Conservation (phyloP, 1,140 invertebrate genomes). For the Trypoxylus dichotomus region DNA sequence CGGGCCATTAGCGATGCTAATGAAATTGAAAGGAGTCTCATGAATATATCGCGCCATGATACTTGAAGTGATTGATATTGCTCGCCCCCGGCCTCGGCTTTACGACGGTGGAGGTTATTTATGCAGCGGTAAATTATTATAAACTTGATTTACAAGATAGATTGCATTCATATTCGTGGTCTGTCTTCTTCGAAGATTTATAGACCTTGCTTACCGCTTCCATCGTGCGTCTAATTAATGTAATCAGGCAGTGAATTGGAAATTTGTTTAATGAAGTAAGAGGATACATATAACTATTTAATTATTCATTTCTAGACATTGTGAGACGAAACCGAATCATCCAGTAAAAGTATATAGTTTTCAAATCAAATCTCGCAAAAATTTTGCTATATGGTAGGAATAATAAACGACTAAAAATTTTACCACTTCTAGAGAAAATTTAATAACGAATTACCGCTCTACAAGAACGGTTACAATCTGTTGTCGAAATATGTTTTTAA, state of each 20-base stretch:
- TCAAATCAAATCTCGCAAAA: too few relatives aligned
- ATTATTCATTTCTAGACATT: too few relatives aligned
- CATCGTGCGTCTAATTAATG: background rate
- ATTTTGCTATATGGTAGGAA: too few relatives aligned
- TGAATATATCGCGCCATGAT: constrained; percentile 37
- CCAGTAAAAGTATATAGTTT: too few relatives aligned
- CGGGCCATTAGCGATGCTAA: constrained; percentile 40
- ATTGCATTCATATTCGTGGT: background rate
- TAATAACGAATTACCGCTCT: too few relatives aligned
- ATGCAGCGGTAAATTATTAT: constrained; percentile 19
- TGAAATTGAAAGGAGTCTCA: constrained; percentile 39
- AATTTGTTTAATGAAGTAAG: background rate
- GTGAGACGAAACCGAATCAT: too few relatives aligned
- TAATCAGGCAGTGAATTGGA: background rate
- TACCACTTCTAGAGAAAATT: too few relatives aligned
- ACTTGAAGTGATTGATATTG: constrained; percentile 23
- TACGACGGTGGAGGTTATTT: background rate
- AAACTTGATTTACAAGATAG: background rate
- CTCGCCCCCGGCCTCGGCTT: background rate
- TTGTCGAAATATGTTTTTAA: too few relatives aligned
- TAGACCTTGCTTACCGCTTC: background rate
- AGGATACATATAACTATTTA: too few relatives aligned
- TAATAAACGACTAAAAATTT: too few relatives aligned
- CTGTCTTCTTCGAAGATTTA: background rate
- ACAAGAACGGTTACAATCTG: too few relatives aligned